Base-by-base conservation (phyloP, 1,140 invertebrate species). In the Bombus confusus region DNA sequence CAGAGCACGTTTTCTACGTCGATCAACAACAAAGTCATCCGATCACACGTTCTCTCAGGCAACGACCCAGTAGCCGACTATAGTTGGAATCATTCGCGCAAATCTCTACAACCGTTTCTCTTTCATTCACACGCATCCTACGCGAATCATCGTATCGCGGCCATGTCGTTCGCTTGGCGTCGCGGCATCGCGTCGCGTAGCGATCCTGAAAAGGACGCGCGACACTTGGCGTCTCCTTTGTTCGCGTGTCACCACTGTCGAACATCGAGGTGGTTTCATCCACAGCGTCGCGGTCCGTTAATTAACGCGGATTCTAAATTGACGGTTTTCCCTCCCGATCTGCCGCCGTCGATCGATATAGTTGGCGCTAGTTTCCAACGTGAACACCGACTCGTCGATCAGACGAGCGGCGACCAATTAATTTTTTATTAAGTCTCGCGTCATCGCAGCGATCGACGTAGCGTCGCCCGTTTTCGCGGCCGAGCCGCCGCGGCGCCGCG, bases 1-100 rank as follows among this genome's bases (percentile, higher is more conserved):
- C 93, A 94, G 93, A 93, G 93, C 87, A 91, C 88, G 92, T 93
- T 90, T 87, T 86, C 77, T 85, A 82, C 71, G 76, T 68, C 79
- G 85, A 80, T 66, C 80, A 85, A 87, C 68, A 66, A 87, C 59
- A 28, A 59, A 83, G 73, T 90, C 88, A 89, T 87, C 73, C 85
- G 85, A 87, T 87, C 88, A 87, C 69, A 84, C 74, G 85, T 57
- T 88, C 72, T 78, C 62, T 79, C 71, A 25, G 37, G 8, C 59
- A 62, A 47, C 43, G 31, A 86, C 59, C 52, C 10, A 41, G 28
- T 37, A 41, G 25, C 71, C 28, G 28, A 4, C 25, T 41, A 3
- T n/a, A n/a, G 25, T 22, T 52, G 47, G 5, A 52, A 52, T 52
- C 47, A 52, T 52, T 52, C 18, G 47, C 47, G 18, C 47, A 52